Percentiles rank a stretch among this genome's conserved stretches.
These are phyloP conservation scores for Cryptocephalus primarius DNA, from an alignment of 2,888 invertebrate genomes.

Conservation along the genomic window DNA sequence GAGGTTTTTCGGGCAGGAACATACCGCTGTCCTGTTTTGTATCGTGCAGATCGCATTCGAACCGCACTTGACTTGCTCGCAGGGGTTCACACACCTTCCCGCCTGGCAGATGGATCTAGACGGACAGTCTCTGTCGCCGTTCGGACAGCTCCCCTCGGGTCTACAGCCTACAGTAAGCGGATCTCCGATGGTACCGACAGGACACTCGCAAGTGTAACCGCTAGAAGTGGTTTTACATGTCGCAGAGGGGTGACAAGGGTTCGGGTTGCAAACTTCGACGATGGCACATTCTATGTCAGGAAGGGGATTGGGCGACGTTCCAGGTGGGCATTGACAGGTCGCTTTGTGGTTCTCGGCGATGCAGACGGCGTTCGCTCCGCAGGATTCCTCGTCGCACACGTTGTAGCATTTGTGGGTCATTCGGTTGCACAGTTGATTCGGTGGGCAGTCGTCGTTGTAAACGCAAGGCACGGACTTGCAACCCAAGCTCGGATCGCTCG, in stretches of 20 bases:
- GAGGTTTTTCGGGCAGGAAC: slow-evolving; percentile 68
- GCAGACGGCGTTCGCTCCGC: slow-evolving; percentile 81
- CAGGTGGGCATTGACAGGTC: slow-evolving; percentile 77
- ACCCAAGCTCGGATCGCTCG: slow-evolving; percentile 62
- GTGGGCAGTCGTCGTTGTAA: slow-evolving; percentile 74
- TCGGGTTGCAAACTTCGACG: slow-evolving; percentile 61
- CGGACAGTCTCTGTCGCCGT: slow-evolving; percentile 66
- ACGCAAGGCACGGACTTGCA: slow-evolving; percentile 76
- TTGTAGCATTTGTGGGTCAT: slow-evolving; percentile 72
- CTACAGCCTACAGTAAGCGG: slow-evolving; percentile 64
- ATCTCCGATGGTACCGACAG: slow-evolving; percentile 65
- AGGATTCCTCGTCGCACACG: slow-evolving; percentile 71
- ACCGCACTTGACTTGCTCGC: slow-evolving; percentile 65
- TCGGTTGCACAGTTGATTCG: slow-evolving; percentile 70
- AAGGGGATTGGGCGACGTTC: slow-evolving; percentile 67
- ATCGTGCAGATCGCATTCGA: slow-evolving; percentile 71
- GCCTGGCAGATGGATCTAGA: slow-evolving; percentile 59
- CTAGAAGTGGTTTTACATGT: slow-evolving; percentile 55
- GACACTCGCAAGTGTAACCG: slow-evolving; percentile 70
- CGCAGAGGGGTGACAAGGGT: slow-evolving; percentile 73
- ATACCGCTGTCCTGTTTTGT: slow-evolving; percentile 64
- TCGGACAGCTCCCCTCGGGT: slow-evolving; percentile 63
- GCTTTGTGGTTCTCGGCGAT: slow-evolving; percentile 74
- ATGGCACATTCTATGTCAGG: slow-evolving; percentile 73
- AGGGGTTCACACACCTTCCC: slow-evolving; percentile 68